A percentile compares a stretch with the other conserved stretches of the same genome.
These are phyloP conservation scores for Oeneis ivallda DNA, from an alignment of 2,888 invertebrate genomes.

Conservation along the genomic window DNA sequence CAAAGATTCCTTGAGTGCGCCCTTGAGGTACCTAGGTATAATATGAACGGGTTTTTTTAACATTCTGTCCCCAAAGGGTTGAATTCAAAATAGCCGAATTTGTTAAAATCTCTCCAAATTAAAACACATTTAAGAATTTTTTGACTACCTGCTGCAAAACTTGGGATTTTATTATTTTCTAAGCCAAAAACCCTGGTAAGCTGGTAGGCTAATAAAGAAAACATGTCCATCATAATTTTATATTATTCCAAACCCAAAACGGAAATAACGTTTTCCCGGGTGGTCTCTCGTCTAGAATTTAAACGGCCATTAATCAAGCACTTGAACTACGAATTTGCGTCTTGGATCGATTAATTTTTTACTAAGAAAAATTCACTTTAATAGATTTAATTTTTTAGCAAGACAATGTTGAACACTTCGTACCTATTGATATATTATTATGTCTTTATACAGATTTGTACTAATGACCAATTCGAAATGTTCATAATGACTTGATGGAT, in stretches of 20 bases:
- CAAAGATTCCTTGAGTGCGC: too few species aligned
- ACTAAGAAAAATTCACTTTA: neutral
- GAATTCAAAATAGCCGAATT: too few species aligned
- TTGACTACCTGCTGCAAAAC: neutral
- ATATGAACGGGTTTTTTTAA: too few species aligned
- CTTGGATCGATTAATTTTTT: neutral
- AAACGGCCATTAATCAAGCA: neutral
- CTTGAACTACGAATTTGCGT: neutral
- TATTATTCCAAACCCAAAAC: conserved; percentile 14
- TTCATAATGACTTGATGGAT: too few species aligned
- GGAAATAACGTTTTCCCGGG: conserved; percentile 11
- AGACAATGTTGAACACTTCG: neutral
- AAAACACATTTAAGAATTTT: neutral
- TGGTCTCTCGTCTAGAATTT: conserved; percentile 16
- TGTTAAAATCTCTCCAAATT: too few species aligned
- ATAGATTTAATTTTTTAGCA: neutral
- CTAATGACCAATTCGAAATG: too few species aligned
- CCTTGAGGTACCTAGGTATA: too few species aligned
- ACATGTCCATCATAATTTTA: neutral
- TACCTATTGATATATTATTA: neutral
- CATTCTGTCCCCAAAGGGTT: too few species aligned
- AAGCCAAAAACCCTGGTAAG: neutral
- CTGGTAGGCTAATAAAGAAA: neutral
- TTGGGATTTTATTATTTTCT: too few species aligned
- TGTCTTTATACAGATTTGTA: neutral